A percentile compares a stretch with the other conserved stretches of the same genome.
These are phyloP conservation scores for Melanotaenia pygmaea DNA, from an alignment of 2,797 vertebrate species.

Conservation along the genomic window DNA sequence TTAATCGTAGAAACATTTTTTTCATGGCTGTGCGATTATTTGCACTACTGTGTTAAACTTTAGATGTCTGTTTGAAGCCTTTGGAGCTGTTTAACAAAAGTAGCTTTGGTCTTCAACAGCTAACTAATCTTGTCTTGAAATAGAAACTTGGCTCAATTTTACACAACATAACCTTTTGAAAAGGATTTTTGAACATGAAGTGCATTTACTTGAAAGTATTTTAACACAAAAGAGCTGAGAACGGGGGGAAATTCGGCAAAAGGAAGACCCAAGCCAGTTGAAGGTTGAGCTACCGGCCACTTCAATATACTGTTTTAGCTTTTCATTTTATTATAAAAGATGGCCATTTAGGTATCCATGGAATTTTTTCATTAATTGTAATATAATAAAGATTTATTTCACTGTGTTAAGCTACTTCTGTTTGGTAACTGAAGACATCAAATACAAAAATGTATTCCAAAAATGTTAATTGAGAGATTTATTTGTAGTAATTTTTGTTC, in stretches of 20 bases:
- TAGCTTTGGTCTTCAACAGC: neutral
- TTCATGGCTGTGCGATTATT: neutral
- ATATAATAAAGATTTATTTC: neutral
- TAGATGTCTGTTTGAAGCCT: neutral
- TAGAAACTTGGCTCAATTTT: too few relatives aligned
- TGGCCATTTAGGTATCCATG: neutral
- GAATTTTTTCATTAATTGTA: neutral
- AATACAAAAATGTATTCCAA: slow-evolving; percentile 13
- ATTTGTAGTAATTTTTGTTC: slow-evolving; percentile 54
- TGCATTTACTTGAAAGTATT: too few relatives aligned
- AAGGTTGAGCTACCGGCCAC: neutral
- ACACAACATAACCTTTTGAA: too few relatives aligned
- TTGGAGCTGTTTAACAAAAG: neutral
- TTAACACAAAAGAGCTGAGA: too few relatives aligned
- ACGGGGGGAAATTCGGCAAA: too few relatives aligned
- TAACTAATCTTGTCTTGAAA: too few relatives aligned
- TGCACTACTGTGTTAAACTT: too few relatives aligned
- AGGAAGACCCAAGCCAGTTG: too few relatives aligned
- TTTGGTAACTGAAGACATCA: neutral
- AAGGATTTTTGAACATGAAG: too few relatives aligned
- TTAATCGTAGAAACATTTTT: neutral
- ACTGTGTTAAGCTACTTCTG: neutral
- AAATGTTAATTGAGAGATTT: slow-evolving; percentile 64
- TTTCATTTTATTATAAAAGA: neutral
- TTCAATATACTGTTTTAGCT: neutral